Percentiles rank a stretch among this genome's conserved stretches.
Conservation (phyloP, 2,888 invertebrate genomes). For the Griposia aprilina region DNA sequence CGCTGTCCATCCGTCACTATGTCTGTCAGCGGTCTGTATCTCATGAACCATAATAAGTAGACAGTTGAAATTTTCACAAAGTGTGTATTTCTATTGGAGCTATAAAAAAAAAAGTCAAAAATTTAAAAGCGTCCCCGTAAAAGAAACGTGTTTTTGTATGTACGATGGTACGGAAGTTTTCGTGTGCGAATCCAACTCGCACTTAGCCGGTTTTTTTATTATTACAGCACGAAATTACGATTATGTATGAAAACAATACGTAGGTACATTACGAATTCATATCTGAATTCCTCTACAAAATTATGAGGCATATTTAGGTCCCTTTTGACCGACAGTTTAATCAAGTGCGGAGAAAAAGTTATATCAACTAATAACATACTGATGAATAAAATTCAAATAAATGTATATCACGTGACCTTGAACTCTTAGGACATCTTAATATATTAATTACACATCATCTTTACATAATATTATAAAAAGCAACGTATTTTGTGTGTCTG, state of each 20-base stretch:
- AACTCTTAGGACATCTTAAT: constrained; percentile 32
- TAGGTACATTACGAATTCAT: not conserved
- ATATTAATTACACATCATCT: constrained; percentile 23
- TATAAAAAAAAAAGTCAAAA: no score
- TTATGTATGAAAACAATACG: not conserved
- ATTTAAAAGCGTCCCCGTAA: no score
- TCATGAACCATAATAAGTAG: no score
- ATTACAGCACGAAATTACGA: not conserved
- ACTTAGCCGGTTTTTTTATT: not conserved
- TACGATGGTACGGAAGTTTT: no score
- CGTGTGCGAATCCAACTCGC: no score
- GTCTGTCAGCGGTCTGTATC: no score
- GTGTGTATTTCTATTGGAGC: no score
- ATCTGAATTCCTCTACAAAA: not conserved
- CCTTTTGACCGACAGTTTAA: not conserved
- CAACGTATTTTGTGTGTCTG: not conserved
- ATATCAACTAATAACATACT: constrained; percentile 37
- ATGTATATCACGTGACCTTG: constrained; percentile 40
- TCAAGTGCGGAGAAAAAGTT: constrained; percentile 6
- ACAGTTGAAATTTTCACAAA: no score
- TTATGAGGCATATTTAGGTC: no score
- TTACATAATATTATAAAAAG: not conserved
- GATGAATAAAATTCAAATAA: constrained; percentile 20
- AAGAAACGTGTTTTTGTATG: no score
- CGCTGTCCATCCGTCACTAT: no score